Base-by-base conservation (phyloP, 2,797 vertebrate species). In the Syngnathus acus region DNA sequence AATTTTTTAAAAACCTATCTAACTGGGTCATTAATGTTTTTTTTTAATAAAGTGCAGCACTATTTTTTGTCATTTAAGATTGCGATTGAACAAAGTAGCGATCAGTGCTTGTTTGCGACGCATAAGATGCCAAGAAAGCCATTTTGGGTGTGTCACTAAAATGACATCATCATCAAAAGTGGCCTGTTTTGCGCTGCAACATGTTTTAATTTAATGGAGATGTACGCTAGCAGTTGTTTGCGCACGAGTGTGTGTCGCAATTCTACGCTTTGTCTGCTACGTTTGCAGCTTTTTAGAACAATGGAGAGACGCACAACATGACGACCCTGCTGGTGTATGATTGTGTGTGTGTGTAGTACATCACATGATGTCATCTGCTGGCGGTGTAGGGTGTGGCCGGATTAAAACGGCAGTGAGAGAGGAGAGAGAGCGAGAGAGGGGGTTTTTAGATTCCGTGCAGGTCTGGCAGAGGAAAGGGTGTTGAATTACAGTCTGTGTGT, bases 301-400 rank as follows among this genome's bases (percentile, higher is more conserved):
- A 62, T 62, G 42, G 42, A 45, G 42, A 62, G 37, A 39, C 16
- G 7, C 38, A 26, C 3, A 45, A 45, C 42, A 47, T 62, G 23
- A 47, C 42, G 3, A 47, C 21, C 60, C 7, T 8, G 59, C n/a
- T 16, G 1, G 32, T 39, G 37, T 13, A 5, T 40, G 58, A 8
- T 4, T 6, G 38, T 21, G 17, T 38, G 21, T 51, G 50, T 51
- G 48, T 51, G 48, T 51, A 42, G 73, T 77, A 68, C 75, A 77
- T 78, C 72, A 73, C 78, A 76, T 89, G 88, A 90, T 89, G 88
- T 89, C 86, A 88, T 77, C 65, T 71, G 6, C 71, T 76, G 57
- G 42, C 77, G 72, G 69, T 66, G 76, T 73, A 75, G 87, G 88
- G 86, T 87, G 88, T 87, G 88, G 86, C 50, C 26, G 73, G 39